phyloP scores from a whole-genome alignment of 2,113 vertebrate genomes.

The Nycticorax nycticorax region DNA sequence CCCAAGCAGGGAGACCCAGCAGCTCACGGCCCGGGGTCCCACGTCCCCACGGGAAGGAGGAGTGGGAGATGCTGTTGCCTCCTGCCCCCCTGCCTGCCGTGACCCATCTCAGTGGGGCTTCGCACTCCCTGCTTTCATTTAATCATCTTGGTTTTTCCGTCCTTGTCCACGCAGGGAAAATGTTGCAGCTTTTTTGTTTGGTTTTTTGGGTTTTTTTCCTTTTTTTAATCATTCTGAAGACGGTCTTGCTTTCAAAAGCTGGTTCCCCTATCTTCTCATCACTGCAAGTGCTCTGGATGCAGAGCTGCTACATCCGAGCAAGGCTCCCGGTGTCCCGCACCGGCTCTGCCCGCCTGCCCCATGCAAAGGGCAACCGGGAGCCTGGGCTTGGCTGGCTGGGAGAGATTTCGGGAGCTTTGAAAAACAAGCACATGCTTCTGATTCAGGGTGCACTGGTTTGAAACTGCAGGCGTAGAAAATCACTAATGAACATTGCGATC shows the following conservation, averaged over 20 bases:
- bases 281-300: neutral
- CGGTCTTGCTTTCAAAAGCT: neutral
- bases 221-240: neutral
- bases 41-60: accelerated
- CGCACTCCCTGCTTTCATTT: neutral
- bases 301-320: neutral
- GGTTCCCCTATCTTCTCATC: neutral
- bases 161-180: neutral
- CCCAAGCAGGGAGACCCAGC: neutral
- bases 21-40: neutral
- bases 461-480: neutral
- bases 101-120: neutral
- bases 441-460: neutral
- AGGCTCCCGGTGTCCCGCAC: neutral
- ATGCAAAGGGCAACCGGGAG: neutral
- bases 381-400: neutral
- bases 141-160: neutral
- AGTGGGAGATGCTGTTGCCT: neutral
- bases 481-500: slow-evolving; percentile 44
- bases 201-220: no score
- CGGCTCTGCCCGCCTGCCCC: neutral
- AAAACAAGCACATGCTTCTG: neutral
- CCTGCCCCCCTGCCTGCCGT: neutral
- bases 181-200: neutral
- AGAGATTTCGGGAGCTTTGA: neutral